Base-by-base conservation (phyloP, 2,113 vertebrate species). In the Coturnix japonica region DNA sequence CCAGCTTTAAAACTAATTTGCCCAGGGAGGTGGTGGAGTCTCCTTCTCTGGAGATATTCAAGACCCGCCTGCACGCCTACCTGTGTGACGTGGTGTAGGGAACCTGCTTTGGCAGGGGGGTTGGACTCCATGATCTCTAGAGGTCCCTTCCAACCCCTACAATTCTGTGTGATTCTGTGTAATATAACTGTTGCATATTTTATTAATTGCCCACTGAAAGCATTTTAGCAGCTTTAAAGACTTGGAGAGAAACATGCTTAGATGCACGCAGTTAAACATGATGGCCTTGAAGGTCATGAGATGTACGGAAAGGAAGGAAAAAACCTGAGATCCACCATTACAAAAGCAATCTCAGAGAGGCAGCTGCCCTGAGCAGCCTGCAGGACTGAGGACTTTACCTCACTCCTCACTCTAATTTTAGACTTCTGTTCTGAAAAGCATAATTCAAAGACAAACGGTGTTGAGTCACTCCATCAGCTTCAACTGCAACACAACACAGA, bases 341-440 rank as follows among this genome's bases (percentile, higher is more conserved):
- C 54, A 87, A 85, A 90, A 79, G 41, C 23, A 61, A 63, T 18
- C 78, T 85, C 49, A 85, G 71, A 93, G 69, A 78, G 80, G 43
- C 41, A 76, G 78, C 31, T 91, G 84, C 91, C 66, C 74, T 87
- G 63, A 87, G 71, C 89, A 80, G 93, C 54, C 46, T 85, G 25
- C 59, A 89, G 91, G 60, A 87, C 59, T 76, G 70, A 66, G 33
- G 70, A 56, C 74, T 91, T 94, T 89, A 95, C 95, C 91, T 95
- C 91, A 82, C 89, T 95, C 90, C 85, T 91, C 57, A 37, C 72
- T 13, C 25, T 95, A 89, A 87, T 95, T 95, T 95, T 91, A 95
- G 85, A 46, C 56, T 77, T 86, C 75, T 92, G 63, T 59, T 93
- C 82, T 87, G 72, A 92, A 95, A 54, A 31, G 60, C 59, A 3